Percentiles rank a stretch among this genome's conserved stretches.
These are phyloP conservation scores for Asarcornis scutulata DNA, from an alignment of 2,113 vertebrate species.

Conservation along the genomic window DNA sequence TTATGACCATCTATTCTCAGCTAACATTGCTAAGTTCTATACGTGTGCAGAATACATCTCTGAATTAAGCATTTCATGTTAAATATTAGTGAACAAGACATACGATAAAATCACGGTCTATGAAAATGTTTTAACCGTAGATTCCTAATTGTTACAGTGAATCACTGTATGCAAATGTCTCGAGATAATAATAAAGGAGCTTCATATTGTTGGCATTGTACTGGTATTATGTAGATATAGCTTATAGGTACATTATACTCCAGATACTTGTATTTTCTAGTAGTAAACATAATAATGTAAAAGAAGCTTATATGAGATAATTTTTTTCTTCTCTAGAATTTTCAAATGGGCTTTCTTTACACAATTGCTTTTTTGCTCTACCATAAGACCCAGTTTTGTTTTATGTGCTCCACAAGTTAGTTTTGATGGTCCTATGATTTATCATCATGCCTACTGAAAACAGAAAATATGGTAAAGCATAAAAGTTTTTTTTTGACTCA, in stretches of 20 bases:
- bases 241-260: background rate
- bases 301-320: background rate
- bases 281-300: background rate
- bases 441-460: slow-evolving; percentile 17
- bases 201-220: slow-evolving; percentile 14
- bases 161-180: background rate
- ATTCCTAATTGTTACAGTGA: slow-evolving; percentile 41
- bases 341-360: background rate
- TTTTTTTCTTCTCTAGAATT: background rate
- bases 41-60: background rate
- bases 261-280: slow-evolving; percentile 2
- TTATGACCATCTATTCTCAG: background rate
- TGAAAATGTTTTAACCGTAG: slow-evolving; percentile 44
- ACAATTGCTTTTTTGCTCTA: background rate
- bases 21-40: background rate
- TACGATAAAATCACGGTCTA: slow-evolving; percentile 15
- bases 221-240: background rate
- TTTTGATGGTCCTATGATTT: background rate
- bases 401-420: background rate
- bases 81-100: slow-evolving; percentile 26
- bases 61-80: slow-evolving; percentile 1
- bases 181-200: background rate
- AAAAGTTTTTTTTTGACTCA: background rate
- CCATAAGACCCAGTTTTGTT: background rate
- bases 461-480: slow-evolving; percentile 17